Base-by-base conservation (phyloP, 1,140 invertebrate genomes). In the Drosophila ficusphila region DNA sequence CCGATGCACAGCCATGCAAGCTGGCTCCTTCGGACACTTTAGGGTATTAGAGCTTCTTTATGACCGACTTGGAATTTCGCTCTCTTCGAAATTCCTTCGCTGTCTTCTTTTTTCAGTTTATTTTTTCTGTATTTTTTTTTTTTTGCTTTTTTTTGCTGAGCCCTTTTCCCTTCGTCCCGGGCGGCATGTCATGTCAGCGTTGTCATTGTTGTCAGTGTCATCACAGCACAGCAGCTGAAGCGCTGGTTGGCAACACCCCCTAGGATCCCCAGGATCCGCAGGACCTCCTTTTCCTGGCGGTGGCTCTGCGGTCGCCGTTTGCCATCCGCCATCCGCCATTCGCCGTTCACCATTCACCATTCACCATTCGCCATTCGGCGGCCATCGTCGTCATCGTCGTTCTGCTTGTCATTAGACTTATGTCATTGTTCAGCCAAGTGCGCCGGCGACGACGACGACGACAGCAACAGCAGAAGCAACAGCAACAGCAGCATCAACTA, bases 361-460 rank as follows among this genome's bases (percentile, higher is more conserved):
- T 72, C n/a, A 48, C 64, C 34, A 65, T 60, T 67, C 41, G 42
- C 44, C 18, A 44, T 67, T 57, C 52, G 52, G 42, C 52, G 52
- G 42, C 44, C 46, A 38, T 57, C 48, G 64, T 48, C 34, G 47
- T 54, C 57, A 41, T 70, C 52, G 57, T 71, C 53, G 75, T 77
- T 69, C 76, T 79, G 76, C 76, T 74, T 79, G 76, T 79, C 76
- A 79, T 79, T 79, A 79, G 76, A 79, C 71, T 79, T 79, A 74
- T 79, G 76, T 61, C 76, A 79, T 79, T 79, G 76, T 79, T 79
- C 76, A 79, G 69, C 76, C 75, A 79, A 79, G 76, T 79, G 76
- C 76, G 76, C 53, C 68, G 61, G 62, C 62, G 49, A 56, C 58
- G 48, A 44, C 57, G 47, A 36, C 42, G 25, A 27, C 36, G 29